Base-by-base conservation (phyloP, 1,140 invertebrate species). In the Polypedilum pembai region DNA sequence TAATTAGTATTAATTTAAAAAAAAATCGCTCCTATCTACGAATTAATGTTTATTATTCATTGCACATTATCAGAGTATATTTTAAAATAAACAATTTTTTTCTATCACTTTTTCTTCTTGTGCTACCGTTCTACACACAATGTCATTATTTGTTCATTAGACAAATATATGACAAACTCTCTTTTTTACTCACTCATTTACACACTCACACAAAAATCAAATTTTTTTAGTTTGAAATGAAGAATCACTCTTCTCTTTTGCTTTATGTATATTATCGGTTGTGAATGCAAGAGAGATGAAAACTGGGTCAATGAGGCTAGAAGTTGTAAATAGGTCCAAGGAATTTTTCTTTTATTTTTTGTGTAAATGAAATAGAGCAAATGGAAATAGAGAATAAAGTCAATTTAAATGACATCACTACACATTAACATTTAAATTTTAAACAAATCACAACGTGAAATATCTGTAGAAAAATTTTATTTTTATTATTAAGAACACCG, bases 261-360 rank as follows among this genome's bases (percentile, higher is more conserved):
- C 24, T 33, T 15, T 56, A 56, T 56, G 45, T 56, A 56, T 56
- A 56, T 56, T 56, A 56, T 56, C 45, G 45, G 45, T 56, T n/a
- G 45, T 4, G 45, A n/a, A 12, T 56, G 24, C 24, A 33, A 33
- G 45, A 56, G 45, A 56, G 45, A 56, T 56, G 45, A 56, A 33
- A 56, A 56, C 45, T 56, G 45, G 45, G 45, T 56, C 45, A 56
- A 56, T 56, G 45, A 56, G 45, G 45, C 45, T 56, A 56, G 45
- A 56, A 56, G 45, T 56, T 56, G 45, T 56, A 56, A 56, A 56
- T 56, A 56, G 45, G 45, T 12, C n/a, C 45, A 56, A 56, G 45
- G 45, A 56, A 56, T 15, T 56, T 3, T 56, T 56, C n/a, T n/a
- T n/a, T n/a, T n/a, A n/a, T 56, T 56, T 12, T 56, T 12, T 3